Base-by-base conservation (phyloP, 2,888 invertebrate genomes). In the Trichogramma evanescens region DNA sequence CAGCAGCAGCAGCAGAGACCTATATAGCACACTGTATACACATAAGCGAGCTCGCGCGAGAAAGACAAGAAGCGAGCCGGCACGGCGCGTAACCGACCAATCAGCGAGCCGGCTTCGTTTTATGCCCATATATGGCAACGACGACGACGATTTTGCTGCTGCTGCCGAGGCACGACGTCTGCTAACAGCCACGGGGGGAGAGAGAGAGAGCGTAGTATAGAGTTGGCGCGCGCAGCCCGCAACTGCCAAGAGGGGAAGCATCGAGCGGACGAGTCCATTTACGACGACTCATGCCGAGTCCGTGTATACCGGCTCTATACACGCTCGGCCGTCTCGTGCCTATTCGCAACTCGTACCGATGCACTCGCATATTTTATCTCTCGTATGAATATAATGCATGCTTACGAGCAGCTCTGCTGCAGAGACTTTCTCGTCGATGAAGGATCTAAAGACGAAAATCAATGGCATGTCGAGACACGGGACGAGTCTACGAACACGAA, bases 61-160 rank as follows among this genome's bases (percentile, higher is more conserved):
- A 26, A 26, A 26, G 26, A 26, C 26, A 45, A 77, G 77, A 77
- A 78, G 75, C 75, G 74, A 77, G 72, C 76, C 79, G 76, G 78
- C 75, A 79, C 26, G 81, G 81, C 81, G 82, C 81, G 80, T 79
- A 71, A 69, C 76, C 80, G 73, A 80, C 88, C 89, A 89, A 89
- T 89, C 82, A 81, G 78, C 79, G 75, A 70, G 73, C 82, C 74
- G 80, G 76, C 81, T 84, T 83, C 83, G 83, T 85, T 86, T 83
- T 85, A 87, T 88, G 86, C 84, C 89, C 88, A 86, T 88, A 88
- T 88, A 88, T 85, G 89, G 89, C 85, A 85, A 86, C 83, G 83
- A 83, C 26, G 26, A 26, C 26, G 26, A 26, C 26, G 26, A 26
- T 26, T 26, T 26, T 26, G 83, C 84, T 81, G 83, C 51, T 50